Evolutionary conservation across 1,140 invertebrate genomes (phyloP), one percentile per base, ranked within the genome.

Genomic region (Steinernema feltiae): DNA sequence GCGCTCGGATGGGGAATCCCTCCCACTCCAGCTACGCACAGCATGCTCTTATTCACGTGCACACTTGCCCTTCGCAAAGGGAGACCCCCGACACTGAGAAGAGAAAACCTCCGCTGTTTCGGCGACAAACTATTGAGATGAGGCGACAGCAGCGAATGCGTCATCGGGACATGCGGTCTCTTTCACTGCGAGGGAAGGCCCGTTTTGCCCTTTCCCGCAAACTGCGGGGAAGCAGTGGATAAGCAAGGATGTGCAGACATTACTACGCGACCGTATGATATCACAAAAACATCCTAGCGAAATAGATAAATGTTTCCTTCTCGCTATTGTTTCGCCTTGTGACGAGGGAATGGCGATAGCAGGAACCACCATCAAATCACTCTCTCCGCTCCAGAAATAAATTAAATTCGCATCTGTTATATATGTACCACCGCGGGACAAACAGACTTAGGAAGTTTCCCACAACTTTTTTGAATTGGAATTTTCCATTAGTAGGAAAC

Each of bases 381-480:
- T n/a, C n/a, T n/a, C n/a, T n/a, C n/a, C n/a, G n/a, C n/a, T n/a
- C n/a, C n/a, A n/a, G n/a, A n/a, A n/a, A n/a, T n/a, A n/a, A n/a
- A n/a, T n/a, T n/a, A n/a, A n/a, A n/a, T n/a, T n/a, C n/a, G n/a
- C n/a, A n/a, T n/a, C n/a, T n/a, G n/a, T n/a, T n/a, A n/a, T n/a
- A n/a, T n/a, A n/a, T n/a, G n/a, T n/a, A n/a, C n/a, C n/a, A n/a
- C n/a, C n/a, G n/a, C n/a, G n/a, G n/a, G n/a, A n/a, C 35, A 41
- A 7, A 18, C 35, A 7, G 18, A 12, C 12, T 27, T 63, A n/a
- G 53, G 53, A 63, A 63, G 15, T 63, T 63, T 63, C 53, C 53
- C 15, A 63, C 53, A 27, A 12, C 53, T 63, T 63, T 63, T 63
- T n/a, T 63, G 15, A 63, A 63, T 63, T 63, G 53, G 53, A 63